These are phyloP conservation scores for Neotoma lepida DNA, from an alignment of 2,113 vertebrate species.

Conservation along the genomic window DNA sequence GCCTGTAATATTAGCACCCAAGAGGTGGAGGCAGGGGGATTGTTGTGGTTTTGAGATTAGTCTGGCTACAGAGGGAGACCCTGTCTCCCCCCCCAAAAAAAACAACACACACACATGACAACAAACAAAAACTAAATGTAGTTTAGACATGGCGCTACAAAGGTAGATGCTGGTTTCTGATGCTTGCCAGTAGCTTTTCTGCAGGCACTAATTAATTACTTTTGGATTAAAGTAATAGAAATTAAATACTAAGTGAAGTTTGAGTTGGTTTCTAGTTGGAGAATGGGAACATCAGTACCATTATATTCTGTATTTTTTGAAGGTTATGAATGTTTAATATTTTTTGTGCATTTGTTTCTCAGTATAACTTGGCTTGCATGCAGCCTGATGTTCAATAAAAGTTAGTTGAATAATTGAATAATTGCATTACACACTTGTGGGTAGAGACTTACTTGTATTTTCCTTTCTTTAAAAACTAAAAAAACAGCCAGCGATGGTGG, in stretches of 20 bases:
- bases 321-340: not conserved
- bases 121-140: not conserved
- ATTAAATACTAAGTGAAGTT: not conserved
- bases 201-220: not conserved
- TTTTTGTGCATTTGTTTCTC: not conserved
- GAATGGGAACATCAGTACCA: not conserved
- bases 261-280: constrained; percentile 41
- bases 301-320: not conserved
- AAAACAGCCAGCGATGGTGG: no score
- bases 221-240: constrained; percentile 11
- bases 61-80: not conserved
- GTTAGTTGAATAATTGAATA: constrained; percentile 9
- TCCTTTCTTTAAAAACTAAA: constrained; percentile 22
- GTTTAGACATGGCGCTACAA: not conserved
- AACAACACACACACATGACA: not conserved
- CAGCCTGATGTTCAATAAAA: not conserved
- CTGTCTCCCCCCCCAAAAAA: not conserved
- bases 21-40: not conserved
- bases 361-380: not conserved
- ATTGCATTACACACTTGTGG: not conserved
- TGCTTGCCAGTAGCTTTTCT: not conserved
- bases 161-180: not conserved
- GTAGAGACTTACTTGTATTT: not conserved
- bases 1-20: no score
- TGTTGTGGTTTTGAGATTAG: not conserved